Percentiles rank a stretch among this genome's conserved stretches.
Conservation (phyloP, 1,140 invertebrate species). For the Dendroctonus ponderosae region DNA sequence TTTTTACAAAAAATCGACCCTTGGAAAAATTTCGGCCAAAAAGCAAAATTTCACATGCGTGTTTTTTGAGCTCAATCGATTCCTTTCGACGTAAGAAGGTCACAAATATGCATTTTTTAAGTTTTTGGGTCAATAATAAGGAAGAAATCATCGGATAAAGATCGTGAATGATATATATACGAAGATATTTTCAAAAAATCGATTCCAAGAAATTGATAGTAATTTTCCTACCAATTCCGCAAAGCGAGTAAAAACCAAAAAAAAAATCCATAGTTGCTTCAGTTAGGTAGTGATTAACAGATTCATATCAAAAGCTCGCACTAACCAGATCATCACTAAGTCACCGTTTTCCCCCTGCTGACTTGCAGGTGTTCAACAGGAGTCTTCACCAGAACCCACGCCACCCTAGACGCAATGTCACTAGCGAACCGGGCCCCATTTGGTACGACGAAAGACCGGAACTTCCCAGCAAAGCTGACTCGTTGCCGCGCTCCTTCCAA, state of each 20-base stretch:
- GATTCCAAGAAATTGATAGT: no score
- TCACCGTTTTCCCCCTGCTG: conserved; percentile 15
- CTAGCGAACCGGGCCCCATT: conserved; percentile 54
- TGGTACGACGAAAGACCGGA: conserved; percentile 52
- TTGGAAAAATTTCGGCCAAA: no score
- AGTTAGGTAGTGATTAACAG: neutral
- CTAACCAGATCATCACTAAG: conserved; percentile 13
- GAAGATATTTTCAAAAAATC: no score
- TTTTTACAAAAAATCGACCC: no score
- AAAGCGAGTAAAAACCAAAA: neutral
- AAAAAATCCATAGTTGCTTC: neutral
- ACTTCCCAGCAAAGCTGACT: conserved; percentile 66
- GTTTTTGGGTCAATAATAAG: no score
- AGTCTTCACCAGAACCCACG: conserved; percentile 6
- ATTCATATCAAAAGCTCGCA: neutral
- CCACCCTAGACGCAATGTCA: conserved; percentile 33
- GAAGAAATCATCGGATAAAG: no score
- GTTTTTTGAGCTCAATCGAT: no score
- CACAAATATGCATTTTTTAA: no score
- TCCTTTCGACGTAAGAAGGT: no score
- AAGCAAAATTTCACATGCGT: no score
- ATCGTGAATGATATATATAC: no score
- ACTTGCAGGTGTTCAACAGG: conserved; percentile 30
- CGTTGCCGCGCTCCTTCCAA: conserved; percentile 75
- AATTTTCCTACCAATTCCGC: no score